Evolutionary conservation across 2,797 vertebrate species (phyloP), one percentile per base, ranked within the genome.

Genomic region (Anguilla marmorata): DNA sequence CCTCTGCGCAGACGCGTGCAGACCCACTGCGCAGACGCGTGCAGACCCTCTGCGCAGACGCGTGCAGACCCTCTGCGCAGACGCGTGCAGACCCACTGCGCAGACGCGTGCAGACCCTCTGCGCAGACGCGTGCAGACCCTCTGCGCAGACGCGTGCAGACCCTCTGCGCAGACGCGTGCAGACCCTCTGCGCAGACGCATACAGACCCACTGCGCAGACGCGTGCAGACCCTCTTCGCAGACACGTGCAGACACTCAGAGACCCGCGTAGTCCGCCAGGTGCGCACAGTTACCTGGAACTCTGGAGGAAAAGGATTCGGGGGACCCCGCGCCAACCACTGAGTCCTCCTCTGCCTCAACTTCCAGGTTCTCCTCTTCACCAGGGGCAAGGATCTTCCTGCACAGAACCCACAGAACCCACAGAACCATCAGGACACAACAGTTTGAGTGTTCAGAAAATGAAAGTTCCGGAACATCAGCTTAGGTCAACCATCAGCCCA

Each of bases 291-390:
- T 69, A 99, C 98, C 98, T 30, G 98, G 97, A 74, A 98, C 96
- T 93, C 97, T 95, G 0, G 95, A 94, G 74, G 97, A 95, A 88
- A 98, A 98, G 11, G 95, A 95, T 85, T 97, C 97, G 0, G 96
- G 95, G 87, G 96, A 97, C 19, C 97, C 97, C 14, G 96, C 96
- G 92, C 97, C 97, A 86, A 97, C 96, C 37, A 95, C 97, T 84
- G 96, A 96, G 87, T 99, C 98, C 24, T 98, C 97, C 92, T 99
- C 98, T 89, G 98, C 98, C 91, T 99, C 98, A 91, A 98, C 95
- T 93, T 99, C 98, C 80, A 99, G 95, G 93, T 98, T 97, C 94
- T 99, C 98, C 92, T 99, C 99, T 92, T 99, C 99, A 74, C 98
- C 98, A 3, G 98, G 98, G 87, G 98, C 98, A 11, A 99, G 96